Evolutionary conservation across 2,888 invertebrate species (phyloP).

Genomic region (Drosophila mimetica): DNA sequence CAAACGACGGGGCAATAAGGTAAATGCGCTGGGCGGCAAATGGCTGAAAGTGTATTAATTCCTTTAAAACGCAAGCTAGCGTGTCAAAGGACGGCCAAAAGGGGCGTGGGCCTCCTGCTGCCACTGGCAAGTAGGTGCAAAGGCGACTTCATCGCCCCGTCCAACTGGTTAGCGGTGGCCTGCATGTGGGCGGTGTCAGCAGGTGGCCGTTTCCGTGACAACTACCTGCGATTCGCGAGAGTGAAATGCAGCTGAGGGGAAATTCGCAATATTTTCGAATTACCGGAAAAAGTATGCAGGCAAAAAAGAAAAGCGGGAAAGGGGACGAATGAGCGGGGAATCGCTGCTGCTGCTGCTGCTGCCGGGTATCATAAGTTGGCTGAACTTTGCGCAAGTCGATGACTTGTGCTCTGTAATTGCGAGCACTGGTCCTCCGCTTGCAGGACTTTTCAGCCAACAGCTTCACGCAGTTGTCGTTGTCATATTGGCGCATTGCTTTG

Average conservation of each 20-base stretch:
- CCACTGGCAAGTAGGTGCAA: slow-evolving; percentile 24
- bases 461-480: slow-evolving; percentile 47
- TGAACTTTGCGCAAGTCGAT: slow-evolving; percentile 43
- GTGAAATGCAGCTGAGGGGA: slow-evolving; percentile 18
- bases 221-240: slow-evolving; percentile 19
- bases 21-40: slow-evolving; percentile 24
- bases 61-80: slow-evolving; percentile 43
- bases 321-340: slow-evolving; percentile 14
- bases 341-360: slow-evolving; percentile 30
- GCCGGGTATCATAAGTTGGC: slow-evolving; percentile 42
- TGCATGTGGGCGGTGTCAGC: slow-evolving; percentile 9
- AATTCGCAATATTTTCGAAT: slow-evolving; percentile 29
- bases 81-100: slow-evolving; percentile 33
- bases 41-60: slow-evolving; percentile 51
- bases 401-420: slow-evolving; percentile 46
- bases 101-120: slow-evolving; percentile 2
- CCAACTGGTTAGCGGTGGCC: slow-evolving; percentile 19
- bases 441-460: slow-evolving; percentile 31
- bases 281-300: slow-evolving; percentile 30
- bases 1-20: slow-evolving; percentile 28
- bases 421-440: slow-evolving; percentile 12
- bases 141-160: slow-evolving; percentile 27
- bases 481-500: slow-evolving; percentile 43
- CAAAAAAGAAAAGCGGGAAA: not conserved
- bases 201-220: slow-evolving; percentile 33